Conservation (phyloP, 2,888 invertebrate genomes). For the Heliothis peltigera region DNA sequence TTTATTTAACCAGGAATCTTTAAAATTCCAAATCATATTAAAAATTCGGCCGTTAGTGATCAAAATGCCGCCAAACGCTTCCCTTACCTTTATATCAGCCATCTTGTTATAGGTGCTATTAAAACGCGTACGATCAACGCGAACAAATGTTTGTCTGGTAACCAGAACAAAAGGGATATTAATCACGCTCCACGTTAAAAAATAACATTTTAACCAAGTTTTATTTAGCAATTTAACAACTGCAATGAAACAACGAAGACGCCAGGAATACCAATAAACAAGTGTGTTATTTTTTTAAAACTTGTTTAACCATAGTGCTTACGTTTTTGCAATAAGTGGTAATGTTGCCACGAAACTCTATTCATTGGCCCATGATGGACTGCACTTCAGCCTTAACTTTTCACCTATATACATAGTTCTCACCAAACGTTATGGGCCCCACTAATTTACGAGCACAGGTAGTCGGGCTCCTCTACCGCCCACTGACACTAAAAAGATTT, state of each 20-base stretch:
- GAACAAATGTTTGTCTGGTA: conserved; percentile 72
- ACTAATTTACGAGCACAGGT: no score
- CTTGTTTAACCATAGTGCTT: conserved; percentile 27
- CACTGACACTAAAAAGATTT: no score
- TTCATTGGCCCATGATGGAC: not conserved
- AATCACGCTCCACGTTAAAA: conserved; percentile 69
- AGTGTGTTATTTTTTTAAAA: conserved; percentile 46
- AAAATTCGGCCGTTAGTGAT: conserved; percentile 81
- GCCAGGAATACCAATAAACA: conserved; percentile 78
- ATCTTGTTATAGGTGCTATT: conserved; percentile 81
- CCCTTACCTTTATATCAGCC: conserved; percentile 89
- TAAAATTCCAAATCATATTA: conserved; percentile 11
- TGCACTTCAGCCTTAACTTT: no score
- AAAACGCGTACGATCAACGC: conserved; percentile 82
- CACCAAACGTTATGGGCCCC: no score
- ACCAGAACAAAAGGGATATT: conserved; percentile 71
- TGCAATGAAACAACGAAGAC: conserved; percentile 78
- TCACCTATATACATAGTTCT: no score
- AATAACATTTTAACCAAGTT: conserved; percentile 75
- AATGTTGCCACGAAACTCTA: not conserved
- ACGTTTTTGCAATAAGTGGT: not conserved
- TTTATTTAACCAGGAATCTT: not conserved
- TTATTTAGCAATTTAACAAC: conserved; percentile 67
- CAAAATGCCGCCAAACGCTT: conserved; percentile 87
- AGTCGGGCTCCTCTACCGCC: no score